Evolutionary conservation across 2,888 invertebrate genomes (phyloP), one percentile per base, ranked within the genome.

Genomic region (Scaptomyza polygonia): DNA sequence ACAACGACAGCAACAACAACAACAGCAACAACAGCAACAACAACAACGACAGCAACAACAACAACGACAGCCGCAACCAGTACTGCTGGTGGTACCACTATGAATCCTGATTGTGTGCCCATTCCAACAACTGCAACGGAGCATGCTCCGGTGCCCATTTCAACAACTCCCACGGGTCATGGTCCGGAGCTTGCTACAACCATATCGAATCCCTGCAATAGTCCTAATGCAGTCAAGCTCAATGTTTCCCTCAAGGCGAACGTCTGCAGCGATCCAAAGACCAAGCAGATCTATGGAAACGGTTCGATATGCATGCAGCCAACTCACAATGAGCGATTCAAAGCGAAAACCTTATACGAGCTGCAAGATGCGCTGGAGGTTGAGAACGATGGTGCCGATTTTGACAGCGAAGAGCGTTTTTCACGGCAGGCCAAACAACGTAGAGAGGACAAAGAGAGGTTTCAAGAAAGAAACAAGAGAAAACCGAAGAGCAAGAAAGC

Each of bases 221-320:
- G 32, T 16, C 14, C 75, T 3, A 78, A 83, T 27, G 32, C 73
- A 6, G 53, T 90, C 5, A 89, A 88, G 25, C 59, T 91, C 6
- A 91, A 90, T 48, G 86, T 91, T 6, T 79, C 87, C 5, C 79
- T 91, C 16, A 89, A 88, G 63, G 91, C 90, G 3, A 86, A 84
- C n/a, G 78, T 91, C 0, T 77, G 83, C 16, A 82, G 84, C 0
- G 85, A 90, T 55, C 72, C 88, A 0, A 81, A 75, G 32, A 66
- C 79, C 0, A 87, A 84, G 5, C 67, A 77, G 29, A 79, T 83
- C 44, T 67, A 51, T 44, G 88, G 90, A 16, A 90, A 90, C 49
- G 91, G 90, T 0, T 77, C 89, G 7, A 73, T 90, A 25, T 68
- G 76, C 27, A 59, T 90, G n/a, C 57, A 56, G 21, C 89, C 79